phyloP scores from a whole-genome alignment of 2,113 vertebrate species.

The Toxotes chatareus region DNA sequence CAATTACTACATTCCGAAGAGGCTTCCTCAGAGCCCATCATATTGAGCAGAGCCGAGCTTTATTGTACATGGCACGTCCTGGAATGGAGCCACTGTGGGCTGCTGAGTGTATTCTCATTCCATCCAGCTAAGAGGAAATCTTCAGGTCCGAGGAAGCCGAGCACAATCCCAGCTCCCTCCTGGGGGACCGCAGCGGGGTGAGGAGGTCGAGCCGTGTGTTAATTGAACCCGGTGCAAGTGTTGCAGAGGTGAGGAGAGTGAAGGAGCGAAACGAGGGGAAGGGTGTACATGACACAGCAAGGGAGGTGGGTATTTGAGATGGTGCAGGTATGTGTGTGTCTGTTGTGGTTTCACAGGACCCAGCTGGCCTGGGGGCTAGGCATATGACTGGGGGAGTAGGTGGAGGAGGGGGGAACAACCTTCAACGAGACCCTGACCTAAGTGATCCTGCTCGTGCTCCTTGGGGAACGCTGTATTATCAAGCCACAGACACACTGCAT shows the following conservation, averaged over 20 bases:
- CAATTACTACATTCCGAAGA: conserved; percentile 70
- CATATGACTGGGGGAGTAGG: conserved; percentile 47
- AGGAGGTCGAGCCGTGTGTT: conserved; percentile 56
- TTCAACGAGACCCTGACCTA: conserved; percentile 66
- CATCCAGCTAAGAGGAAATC: conserved; percentile 67
- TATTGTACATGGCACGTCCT: conserved; percentile 69
- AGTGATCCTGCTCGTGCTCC: conserved; percentile 49
- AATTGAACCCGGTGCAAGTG: conserved; percentile 70
- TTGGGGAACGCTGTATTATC: conserved; percentile 56
- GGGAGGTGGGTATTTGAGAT: conserved; percentile 37
- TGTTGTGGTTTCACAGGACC: conserved; percentile 26
- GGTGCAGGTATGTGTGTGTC: conserved; percentile 5
- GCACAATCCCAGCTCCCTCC: conserved; percentile 62
- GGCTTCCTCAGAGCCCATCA: conserved; percentile 66
- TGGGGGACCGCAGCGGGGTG: conserved; percentile 21
- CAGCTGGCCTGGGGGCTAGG: conserved; percentile 46
- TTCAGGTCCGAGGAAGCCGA: conserved; percentile 51
- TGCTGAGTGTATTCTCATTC: conserved; percentile 67
- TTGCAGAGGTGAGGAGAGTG: conserved; percentile 56
- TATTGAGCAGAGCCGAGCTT: conserved; percentile 59
- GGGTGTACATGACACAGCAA: conserved; percentile 33
- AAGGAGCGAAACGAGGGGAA: conserved; percentile 33
- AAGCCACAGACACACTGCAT: conserved; percentile 60
- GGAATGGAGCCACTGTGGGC: conserved; percentile 70
- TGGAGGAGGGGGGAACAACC: conserved; percentile 43